Base-by-base conservation (phyloP, 1,140 invertebrate species). In the Lithobius niger region DNA sequence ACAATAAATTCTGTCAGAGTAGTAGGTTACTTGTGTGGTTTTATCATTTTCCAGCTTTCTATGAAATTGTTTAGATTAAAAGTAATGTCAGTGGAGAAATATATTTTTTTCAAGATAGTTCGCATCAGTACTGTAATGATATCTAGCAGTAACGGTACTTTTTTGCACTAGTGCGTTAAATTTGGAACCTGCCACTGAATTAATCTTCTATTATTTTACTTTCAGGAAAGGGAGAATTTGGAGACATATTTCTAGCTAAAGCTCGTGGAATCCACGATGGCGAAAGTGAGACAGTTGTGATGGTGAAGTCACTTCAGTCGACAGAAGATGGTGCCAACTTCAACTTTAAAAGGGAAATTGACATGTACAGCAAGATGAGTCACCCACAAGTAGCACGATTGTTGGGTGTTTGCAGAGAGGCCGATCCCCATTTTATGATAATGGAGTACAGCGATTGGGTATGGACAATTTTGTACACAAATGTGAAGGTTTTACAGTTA, bases 391-490 rank as follows among this genome's bases (percentile, higher is more conserved):
- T 95, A 0, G 80, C 79, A 0, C 81, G 81, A 47, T 70, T 95
- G 6, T 73, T 88, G 42, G 91, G 88, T 0, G 71, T 93, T 15
- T 77, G 45, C 67, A 75, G 82, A 27, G 86, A 92, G 50, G 75
- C 79, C 15, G 86, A 92, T 57, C 89, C 89, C 0, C 84, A 91
- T 65, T 89, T 84, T 64, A 82, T 95, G 78, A 80, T 96, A 16
- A 70, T 92, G 3, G 88, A 95, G 66, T 88, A 91, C 65, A 91
- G 87, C 22, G 91, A 95, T 65, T 94, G 90, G 90, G 83, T 87
- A 68, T n/a, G n/a, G n/a, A n/a, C n/a, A n/a, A n/a, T n/a, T n/a
- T n/a, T n/a, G n/a, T n/a, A n/a, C n/a, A n/a, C n/a, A n/a, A n/a
- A n/a, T n/a, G n/a, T n/a, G n/a, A n/a, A n/a, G n/a, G n/a, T n/a